Conservation (phyloP, 2,797 vertebrate genomes). For the Manis javanica region DNA sequence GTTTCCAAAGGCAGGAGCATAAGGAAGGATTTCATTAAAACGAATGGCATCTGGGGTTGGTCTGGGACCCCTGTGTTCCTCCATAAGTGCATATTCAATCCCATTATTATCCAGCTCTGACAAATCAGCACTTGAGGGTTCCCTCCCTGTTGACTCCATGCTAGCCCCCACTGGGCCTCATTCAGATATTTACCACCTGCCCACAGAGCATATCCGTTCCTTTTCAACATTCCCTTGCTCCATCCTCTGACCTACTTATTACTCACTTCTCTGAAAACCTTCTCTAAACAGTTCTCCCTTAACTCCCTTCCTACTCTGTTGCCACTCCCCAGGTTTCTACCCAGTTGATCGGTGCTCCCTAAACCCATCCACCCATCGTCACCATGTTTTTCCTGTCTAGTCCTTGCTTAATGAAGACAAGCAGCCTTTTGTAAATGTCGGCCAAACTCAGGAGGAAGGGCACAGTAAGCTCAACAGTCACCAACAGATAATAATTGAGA, state of each 20-base stretch:
- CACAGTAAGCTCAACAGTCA: neutral
- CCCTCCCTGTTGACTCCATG: neutral
- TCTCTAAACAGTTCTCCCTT: constrained; percentile 51
- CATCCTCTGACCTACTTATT: constrained; percentile 73
- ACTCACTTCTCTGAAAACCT: constrained; percentile 71
- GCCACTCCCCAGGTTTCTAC: constrained; percentile 49
- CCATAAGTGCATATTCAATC: neutral
- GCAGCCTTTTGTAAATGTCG: neutral
- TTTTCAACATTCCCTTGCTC: constrained; percentile 53
- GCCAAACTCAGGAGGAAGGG: neutral
- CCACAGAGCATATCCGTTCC: constrained; percentile 48
- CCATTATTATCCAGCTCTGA: constrained; percentile 43
- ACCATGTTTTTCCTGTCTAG: constrained; percentile 23
- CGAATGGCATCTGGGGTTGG: neutral
- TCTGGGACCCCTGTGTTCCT: neutral
- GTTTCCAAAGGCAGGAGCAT: neutral
- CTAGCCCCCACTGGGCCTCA: neutral
- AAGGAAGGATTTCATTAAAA: neutral
- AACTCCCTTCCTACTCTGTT: neutral
- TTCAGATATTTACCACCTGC: constrained; percentile 24
- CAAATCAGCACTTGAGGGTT: neutral
- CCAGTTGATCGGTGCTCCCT: neutral
- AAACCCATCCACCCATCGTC: neutral
- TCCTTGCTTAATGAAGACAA: neutral
- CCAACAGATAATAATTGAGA: neutral